These are phyloP conservation scores for Crocallis elinguaria DNA, from an alignment of 2,888 invertebrate species.

Conservation along the genomic window DNA sequence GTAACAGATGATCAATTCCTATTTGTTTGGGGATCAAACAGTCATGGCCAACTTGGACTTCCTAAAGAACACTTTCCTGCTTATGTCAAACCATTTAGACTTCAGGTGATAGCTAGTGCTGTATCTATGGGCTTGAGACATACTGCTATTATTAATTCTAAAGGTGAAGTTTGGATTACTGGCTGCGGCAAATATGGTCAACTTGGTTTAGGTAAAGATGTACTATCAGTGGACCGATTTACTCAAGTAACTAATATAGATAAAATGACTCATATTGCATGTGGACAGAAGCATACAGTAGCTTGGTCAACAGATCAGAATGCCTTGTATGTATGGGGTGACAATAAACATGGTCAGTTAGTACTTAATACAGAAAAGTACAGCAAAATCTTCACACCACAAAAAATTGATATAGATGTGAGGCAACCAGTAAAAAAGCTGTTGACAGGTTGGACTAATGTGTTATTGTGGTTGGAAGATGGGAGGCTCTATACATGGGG, in stretches of 20 bases:
- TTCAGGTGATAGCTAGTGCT: conserved; percentile 79
- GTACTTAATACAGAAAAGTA: conserved; percentile 83
- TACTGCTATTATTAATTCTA: conserved; percentile 86
- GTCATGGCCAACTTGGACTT: conserved; percentile 90
- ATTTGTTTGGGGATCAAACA: conserved; percentile 94
- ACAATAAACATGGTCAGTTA: conserved; percentile 93
- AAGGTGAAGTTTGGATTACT: conserved; percentile 86
- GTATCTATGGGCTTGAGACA: conserved; percentile 89
- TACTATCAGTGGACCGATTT: conserved; percentile 68
- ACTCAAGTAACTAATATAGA: conserved; percentile 82
- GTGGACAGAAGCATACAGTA: conserved; percentile 93
- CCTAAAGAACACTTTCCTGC: conserved; percentile 76
- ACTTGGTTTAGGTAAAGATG: conserved; percentile 83
- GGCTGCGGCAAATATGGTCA: conserved; percentile 89
- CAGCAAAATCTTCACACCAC: conserved; percentile 78
- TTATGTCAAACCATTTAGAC: conserved; percentile 62
- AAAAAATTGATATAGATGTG: conserved; percentile 82
- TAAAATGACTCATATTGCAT: conserved; percentile 87
- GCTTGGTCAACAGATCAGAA: conserved; percentile 83
- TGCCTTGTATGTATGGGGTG: conserved; percentile 90
- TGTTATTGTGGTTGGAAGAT: conserved; percentile 85
- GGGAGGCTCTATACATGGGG: conserved; percentile 91
- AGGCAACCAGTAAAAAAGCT: conserved; percentile 84
- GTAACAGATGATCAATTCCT: conserved; percentile 88
- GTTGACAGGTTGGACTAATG: conserved; percentile 92